These are phyloP conservation scores for Zaprionus africanus DNA, from an alignment of 1,140 invertebrate species.

Conservation along the genomic window DNA sequence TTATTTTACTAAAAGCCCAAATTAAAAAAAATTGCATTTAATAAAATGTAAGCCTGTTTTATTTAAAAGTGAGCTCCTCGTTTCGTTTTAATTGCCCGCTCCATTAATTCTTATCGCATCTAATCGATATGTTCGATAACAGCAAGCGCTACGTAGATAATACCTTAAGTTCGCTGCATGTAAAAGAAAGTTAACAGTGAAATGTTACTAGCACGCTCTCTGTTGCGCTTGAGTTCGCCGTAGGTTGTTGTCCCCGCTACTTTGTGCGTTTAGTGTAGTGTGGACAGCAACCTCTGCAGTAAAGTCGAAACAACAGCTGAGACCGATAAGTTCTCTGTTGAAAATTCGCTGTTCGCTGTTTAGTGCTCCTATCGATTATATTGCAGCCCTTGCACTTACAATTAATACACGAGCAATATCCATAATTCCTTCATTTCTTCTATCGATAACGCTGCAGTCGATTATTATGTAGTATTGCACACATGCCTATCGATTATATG, in stretches of 20 bases:
- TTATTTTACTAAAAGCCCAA: not conserved
- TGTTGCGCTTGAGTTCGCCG: no score
- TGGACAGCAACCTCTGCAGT: no score
- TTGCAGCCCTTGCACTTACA: not conserved
- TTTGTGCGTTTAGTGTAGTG: no score
- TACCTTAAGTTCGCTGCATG: not conserved
- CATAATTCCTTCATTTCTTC: not conserved
- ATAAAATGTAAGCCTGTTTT: not conserved
- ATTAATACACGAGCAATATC: not conserved
- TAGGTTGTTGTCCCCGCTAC: no score
- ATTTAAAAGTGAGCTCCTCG: not conserved
- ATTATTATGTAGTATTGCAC: no score
- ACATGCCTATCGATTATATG: not conserved
- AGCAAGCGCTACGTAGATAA: not conserved
- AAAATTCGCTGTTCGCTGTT: no score
- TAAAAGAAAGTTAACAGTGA: not conserved
- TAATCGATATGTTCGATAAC: not conserved
- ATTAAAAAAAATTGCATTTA: not conserved
- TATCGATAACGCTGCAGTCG: not conserved
- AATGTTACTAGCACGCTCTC: no score
- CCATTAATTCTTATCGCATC: not conserved
- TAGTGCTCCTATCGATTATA: not conserved
- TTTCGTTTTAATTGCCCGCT: not conserved
- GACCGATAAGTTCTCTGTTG: no score
- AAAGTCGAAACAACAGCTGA: no score